phyloP scores from a whole-genome alignment of 2,888 invertebrate genomes.

The Philaethria dido region DNA sequence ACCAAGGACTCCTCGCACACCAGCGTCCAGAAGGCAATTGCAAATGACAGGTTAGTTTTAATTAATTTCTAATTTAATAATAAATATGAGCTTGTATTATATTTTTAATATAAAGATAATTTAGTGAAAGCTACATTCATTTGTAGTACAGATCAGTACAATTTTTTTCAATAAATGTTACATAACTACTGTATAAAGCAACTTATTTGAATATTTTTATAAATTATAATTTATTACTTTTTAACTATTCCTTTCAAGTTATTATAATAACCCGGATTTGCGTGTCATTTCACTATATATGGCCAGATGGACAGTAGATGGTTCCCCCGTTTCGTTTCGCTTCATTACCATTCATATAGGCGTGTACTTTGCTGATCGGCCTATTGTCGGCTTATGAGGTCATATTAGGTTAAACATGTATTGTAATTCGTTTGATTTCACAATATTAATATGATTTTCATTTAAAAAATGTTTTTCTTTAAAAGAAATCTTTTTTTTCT shows the following conservation, averaged over 20 bases:
- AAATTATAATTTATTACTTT: not conserved
- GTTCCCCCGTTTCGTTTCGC: constrained; percentile 27
- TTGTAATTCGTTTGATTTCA: constrained; percentile 25
- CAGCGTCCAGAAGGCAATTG: constrained; percentile 78
- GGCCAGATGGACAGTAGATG: constrained; percentile 31
- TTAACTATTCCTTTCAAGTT: not conserved
- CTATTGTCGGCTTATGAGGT: constrained; percentile 35
- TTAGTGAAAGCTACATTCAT: not conserved
- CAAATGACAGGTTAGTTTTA: constrained; percentile 78
- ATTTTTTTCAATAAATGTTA: not conserved
- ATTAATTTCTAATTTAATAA: not conserved
- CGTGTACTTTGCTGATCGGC: constrained; percentile 34
- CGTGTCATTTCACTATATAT: constrained; percentile 4
- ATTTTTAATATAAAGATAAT: not conserved
- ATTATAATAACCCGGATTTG: constrained; percentile 32
- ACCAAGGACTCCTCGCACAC: constrained; percentile 75
- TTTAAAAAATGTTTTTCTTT: not conserved
- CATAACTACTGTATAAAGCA: not conserved
- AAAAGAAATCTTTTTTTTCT: not conserved
- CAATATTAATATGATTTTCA: constrained; percentile 7
- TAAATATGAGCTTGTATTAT: too few relatives aligned
- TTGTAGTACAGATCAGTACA: not conserved
- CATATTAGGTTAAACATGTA: constrained; percentile 35
- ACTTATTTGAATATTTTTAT: not conserved
- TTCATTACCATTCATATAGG: constrained; percentile 39